Evolutionary conservation across 2,797 vertebrate genomes (phyloP), one percentile per base, ranked within the genome.

Genomic region (Macropodus opercularis): DNA sequence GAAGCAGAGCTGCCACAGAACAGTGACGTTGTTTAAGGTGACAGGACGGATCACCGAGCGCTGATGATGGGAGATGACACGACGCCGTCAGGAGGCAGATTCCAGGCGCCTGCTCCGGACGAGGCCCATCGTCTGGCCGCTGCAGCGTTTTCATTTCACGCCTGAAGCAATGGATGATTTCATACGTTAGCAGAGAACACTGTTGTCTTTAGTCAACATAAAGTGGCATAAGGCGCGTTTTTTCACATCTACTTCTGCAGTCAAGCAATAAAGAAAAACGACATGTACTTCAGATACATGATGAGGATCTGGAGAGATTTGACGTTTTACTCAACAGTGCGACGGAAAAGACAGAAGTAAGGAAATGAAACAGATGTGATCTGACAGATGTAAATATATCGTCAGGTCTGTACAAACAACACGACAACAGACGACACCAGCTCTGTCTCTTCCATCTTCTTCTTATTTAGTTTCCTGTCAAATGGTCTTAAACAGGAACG

Each of bases 61-160:
- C 1, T 52, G 75, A 69, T 52, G 24, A 77, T 29, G 36, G 31
- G 68, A 59, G 61, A 39, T 48, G 77, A 69, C 77, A 46, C 10
- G 51, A 64, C 38, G 32, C 53, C 52, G 61, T 63, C 23, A 17
- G 9, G 57, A 70, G 72, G 69, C 61, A 60, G 43, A 69, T 72
- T 69, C 56, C 35, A 2, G 22, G 55, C 55, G 63, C 42, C 43
- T 13, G 26, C 31, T 57, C 44, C 18, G 43, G 34, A 21, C 0
- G 22, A 38, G 61, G n/a, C n/a, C n/a, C n/a, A n/a, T n/a, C n/a
- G n/a, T n/a, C n/a, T n/a, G n/a, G n/a, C n/a, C n/a, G n/a, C n/a
- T n/a, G n/a, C n/a, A n/a, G n/a, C n/a, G n/a, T n/a, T n/a, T n/a
- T n/a, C n/a, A n/a, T n/a, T n/a, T n/a, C n/a, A n/a, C n/a, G n/a